Conservation (phyloP, 2,888 invertebrate genomes). For the Drosophila borborema region DNA sequence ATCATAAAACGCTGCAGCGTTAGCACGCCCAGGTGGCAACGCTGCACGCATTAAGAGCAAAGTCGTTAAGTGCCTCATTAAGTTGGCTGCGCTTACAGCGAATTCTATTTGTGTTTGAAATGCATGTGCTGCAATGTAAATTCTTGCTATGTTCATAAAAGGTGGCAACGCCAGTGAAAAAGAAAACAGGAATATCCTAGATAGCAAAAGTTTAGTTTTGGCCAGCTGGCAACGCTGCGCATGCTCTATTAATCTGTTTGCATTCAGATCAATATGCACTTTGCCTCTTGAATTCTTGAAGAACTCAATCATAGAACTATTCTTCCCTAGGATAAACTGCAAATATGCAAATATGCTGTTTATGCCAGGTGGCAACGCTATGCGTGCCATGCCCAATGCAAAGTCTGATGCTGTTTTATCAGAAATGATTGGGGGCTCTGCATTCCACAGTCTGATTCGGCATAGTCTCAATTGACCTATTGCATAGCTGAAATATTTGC, state of each 20-base stretch:
- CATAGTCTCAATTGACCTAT: conserved; percentile 28
- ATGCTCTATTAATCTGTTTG: background rate
- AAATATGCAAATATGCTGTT: background rate
- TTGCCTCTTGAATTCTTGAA: no score
- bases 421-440: conserved; percentile 8
- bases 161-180: background rate
- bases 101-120: background rate
- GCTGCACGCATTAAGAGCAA: background rate
- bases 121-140: no score
- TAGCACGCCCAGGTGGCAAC: conserved; percentile 10
- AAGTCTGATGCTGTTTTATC: background rate
- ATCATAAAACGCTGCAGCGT: background rate
- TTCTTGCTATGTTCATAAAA: background rate
- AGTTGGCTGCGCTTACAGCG: conserved; percentile 8
- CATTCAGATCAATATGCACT: no score
- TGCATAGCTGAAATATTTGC: conserved; percentile 33
- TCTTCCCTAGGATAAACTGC: no score
- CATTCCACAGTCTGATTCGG: conserved; percentile 18
- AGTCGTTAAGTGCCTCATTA: background rate
- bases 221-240: conserved; percentile 3
- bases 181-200: no score
- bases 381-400: background rate
- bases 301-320: no score
- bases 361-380: background rate
- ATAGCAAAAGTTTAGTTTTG: background rate